A percentile compares a stretch with the other conserved stretches of the same genome.
Evolutionary conservation across 1,140 invertebrate genomes (phyloP).

Genomic region (Anadara kagoshimensis): DNA sequence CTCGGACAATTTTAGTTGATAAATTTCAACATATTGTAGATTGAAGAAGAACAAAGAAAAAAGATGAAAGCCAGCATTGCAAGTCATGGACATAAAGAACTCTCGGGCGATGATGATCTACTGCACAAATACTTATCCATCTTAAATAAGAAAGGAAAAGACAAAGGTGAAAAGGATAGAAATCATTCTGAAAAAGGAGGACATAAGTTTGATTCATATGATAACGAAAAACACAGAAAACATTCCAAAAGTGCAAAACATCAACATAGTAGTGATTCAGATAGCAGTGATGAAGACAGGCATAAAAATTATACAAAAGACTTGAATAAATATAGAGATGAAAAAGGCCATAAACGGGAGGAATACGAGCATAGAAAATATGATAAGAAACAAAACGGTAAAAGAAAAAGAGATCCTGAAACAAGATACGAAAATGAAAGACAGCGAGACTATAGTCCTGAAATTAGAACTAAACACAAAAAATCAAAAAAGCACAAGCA

Average conservation of each 20-base stretch:
- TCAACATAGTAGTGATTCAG: background rate
- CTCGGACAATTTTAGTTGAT: conserved; percentile 16
- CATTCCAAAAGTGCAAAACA: conserved; percentile 46
- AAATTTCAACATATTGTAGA: conserved; percentile 52
- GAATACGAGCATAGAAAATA: background rate
- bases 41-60: conserved; percentile 48
- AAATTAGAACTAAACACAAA: background rate
- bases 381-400: background rate
- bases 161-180: conserved; percentile 5
- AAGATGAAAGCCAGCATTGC: conserved; percentile 37
- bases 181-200: conserved; percentile 13
- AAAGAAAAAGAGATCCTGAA: conserved; percentile 15
- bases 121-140: conserved; percentile 61
- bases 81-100: conserved; percentile 16
- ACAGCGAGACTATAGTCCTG: background rate
- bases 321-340: background rate
- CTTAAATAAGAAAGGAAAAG: conserved; percentile 50
- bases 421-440: conserved; percentile 9
- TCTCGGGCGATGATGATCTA: conserved; percentile 54
- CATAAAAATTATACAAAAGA: background rate
- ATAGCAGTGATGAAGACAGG: background rate
- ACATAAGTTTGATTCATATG: conserved; percentile 15
- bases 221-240: conserved; percentile 53
- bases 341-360: background rate
- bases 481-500: conserved; percentile 11